Evolutionary conservation across 2,888 invertebrate species (phyloP).

Genomic region (Gymnoscelis rufifasciata): DNA sequence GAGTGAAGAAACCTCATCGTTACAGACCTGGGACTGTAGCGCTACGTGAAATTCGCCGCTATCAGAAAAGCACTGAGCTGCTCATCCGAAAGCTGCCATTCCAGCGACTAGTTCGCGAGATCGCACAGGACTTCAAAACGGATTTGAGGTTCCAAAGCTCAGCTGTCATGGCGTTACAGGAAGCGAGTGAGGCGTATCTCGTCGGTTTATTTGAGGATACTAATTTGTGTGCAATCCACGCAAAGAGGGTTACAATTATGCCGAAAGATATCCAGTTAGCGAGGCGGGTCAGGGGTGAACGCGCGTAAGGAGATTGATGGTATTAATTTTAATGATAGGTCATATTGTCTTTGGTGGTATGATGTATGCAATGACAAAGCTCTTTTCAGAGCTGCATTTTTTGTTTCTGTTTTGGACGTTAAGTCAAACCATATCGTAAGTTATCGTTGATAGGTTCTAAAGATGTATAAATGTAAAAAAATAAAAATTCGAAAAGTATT

Average conservation of each 20-base stretch:
- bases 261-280: constrained; percentile 64
- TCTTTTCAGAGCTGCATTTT: constrained; percentile 70
- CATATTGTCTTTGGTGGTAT: not conserved
- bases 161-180: constrained; percentile 83
- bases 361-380: constrained; percentile 56
- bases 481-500: no score
- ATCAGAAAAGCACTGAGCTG: constrained; percentile 86
- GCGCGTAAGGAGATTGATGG: constrained; percentile 36
- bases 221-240: constrained; percentile 88
- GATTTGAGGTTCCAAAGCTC: constrained; percentile 85
- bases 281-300: constrained; percentile 56
- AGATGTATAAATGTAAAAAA: no score
- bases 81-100: constrained; percentile 85
- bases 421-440: no score
- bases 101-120: constrained; percentile 85
- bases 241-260: constrained; percentile 65
- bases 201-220: constrained; percentile 87
- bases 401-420: no score
- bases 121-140: constrained; percentile 86
- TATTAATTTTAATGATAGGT: no score
- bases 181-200: constrained; percentile 80
- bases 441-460: no score
- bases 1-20: constrained; percentile 86
- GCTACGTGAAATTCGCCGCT: constrained; percentile 84
- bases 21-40: constrained; percentile 85